phyloP scores from a whole-genome alignment of 2,888 invertebrate species.

The Rotaria sp. region DNA sequence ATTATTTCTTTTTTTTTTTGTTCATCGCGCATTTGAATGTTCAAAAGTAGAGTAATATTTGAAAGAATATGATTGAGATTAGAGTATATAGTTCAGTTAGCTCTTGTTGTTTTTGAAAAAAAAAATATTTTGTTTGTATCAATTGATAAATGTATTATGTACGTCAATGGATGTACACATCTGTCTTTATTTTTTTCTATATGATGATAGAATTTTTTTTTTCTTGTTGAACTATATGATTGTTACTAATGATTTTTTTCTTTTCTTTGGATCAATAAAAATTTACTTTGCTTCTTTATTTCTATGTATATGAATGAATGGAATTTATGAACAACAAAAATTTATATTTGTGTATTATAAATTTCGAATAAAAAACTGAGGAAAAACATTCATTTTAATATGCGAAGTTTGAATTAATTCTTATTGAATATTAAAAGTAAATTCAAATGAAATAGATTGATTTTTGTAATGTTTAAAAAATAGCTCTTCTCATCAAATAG shows the following conservation, averaged over 20 bases:
- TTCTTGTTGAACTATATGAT: neutral
- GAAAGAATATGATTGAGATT: neutral
- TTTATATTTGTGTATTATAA: too few relatives aligned
- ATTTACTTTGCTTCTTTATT: neutral
- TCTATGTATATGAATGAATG: neutral
- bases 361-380: too few relatives aligned
- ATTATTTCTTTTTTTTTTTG: neutral
- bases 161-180: neutral
- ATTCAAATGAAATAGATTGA: too few relatives aligned
- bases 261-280: neutral
- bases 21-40: neutral
- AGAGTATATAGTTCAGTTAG: neutral
- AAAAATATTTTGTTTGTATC: neutral
- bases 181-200: neutral
- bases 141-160: neutral
- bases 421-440: too few relatives aligned
- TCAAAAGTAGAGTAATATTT: neutral
- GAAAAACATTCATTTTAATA: too few relatives aligned
- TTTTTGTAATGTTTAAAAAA: too few relatives aligned
- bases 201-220: neutral
- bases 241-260: neutral
- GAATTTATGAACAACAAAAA: too few relatives aligned
- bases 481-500: too few relatives aligned
- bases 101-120: constrained; percentile 6
- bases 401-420: too few relatives aligned